phyloP scores from a whole-genome alignment of 2,113 vertebrate genomes.

The Sporophila hypoxantha region DNA sequence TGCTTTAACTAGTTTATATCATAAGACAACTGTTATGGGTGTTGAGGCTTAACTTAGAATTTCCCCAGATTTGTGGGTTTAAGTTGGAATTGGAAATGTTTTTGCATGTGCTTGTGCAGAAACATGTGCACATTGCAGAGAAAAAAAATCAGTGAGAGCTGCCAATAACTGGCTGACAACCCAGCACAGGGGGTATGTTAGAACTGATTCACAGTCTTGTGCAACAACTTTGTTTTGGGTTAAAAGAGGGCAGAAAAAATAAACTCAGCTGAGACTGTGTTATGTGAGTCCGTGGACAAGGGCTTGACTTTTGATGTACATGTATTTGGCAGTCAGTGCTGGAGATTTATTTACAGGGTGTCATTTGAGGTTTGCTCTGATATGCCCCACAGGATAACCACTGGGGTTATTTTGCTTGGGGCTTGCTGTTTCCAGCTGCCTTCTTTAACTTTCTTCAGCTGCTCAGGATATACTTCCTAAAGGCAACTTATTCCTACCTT shows the following conservation, averaged over 20 bases:
- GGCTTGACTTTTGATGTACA: constrained; percentile 20
- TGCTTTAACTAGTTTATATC: not conserved
- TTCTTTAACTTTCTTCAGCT: not conserved
- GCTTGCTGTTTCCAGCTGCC: constrained; percentile 1
- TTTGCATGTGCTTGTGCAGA: not conserved
- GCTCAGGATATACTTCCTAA: not conserved
- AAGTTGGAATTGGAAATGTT: not conserved
- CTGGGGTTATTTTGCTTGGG: not conserved
- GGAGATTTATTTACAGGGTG: constrained; percentile 23
- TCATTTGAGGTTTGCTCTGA: constrained; percentile 4
- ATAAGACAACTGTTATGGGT: not conserved
- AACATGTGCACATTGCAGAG: not conserved
- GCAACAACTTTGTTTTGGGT: constrained; percentile 55
- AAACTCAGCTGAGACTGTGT: constrained; percentile 3
- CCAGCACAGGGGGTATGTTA: not conserved
- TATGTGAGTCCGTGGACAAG: constrained; percentile 11
- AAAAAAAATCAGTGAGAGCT: constrained; percentile 14
- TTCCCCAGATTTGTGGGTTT: not conserved
- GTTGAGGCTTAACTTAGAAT: constrained; percentile 12
- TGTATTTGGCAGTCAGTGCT: not conserved
- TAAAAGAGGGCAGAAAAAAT: constrained; percentile 15
- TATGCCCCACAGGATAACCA: not conserved
- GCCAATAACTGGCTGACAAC: constrained; percentile 47
- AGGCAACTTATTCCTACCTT: not conserved
- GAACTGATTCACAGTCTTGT: constrained; percentile 23